Base-by-base conservation (phyloP, 2,888 invertebrate genomes). In the Scelioninae gen. 1 region DNA sequence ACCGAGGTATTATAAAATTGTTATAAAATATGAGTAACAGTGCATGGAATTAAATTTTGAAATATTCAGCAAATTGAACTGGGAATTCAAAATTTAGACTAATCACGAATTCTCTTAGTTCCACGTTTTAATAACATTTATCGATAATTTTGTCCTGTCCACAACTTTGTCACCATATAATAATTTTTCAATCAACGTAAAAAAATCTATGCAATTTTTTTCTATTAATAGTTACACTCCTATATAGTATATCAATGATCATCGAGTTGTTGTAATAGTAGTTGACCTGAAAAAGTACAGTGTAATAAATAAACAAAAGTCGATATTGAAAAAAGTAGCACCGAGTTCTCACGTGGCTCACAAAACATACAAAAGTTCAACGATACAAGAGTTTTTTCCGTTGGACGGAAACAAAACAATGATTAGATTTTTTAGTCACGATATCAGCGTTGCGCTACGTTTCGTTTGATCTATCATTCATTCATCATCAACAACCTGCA, bases 261-360 rank as follows among this genome's bases (percentile, higher is more conserved):
- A 62, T 62, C 9, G 43, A 45, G 32, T 47, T 32, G 32, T 11
- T 29, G 47, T n/a, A 15, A 47, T 62, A 62, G 45, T 16, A 40
- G 13, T 40, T 66, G 65, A 65, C 63, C 47, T 49, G 63, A 38
- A 65, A 49, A 31, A 13, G 65, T 51, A 62, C 29, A 45, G 31
- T 47, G 47, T 34, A 49, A 63, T 45, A 49, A 49, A 49, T 32
- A 49, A 43, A 31, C 32, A 49, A 49, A 63, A 63, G 45, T 62
- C 62, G 45, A 62, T 34, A 34, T 34, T 34, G 34, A 34, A 34
- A 8, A 34, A 34, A 34, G 34, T 65, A 51, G 23, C 16, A 11
- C 23, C 23, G 49, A n/a, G n/a, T n/a, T n/a, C n/a, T n/a, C n/a
- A n/a, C n/a, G n/a, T n/a, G n/a, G n/a, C n/a, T n/a, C n/a, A n/a